Conservation (phyloP, 23 tunicate genomes). For the Ciona savignyi region DNA sequence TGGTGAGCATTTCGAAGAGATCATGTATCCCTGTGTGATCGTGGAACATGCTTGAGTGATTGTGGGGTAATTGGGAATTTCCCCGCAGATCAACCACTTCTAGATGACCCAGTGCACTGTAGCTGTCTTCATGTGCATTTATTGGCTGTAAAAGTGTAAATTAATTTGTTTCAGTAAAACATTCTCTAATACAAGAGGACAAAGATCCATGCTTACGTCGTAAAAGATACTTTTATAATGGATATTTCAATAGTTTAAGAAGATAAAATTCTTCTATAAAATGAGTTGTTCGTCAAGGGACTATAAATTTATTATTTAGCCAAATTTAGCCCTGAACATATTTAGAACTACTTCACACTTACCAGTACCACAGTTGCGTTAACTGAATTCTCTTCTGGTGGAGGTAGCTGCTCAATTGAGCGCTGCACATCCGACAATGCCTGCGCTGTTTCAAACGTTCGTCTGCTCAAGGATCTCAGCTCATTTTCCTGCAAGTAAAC, state of each 20-base stretch:
- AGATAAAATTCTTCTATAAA: no score
- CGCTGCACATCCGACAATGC: slow-evolving; percentile 7
- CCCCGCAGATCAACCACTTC: slow-evolving; percentile 17
- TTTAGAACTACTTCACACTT: not conserved
- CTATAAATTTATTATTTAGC: no score
- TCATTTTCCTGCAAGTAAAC: slow-evolving; percentile 31
- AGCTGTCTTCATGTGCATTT: slow-evolving; percentile 7
- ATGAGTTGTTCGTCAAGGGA: no score
- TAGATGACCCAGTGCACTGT: not conserved
- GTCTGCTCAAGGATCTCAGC: slow-evolving; percentile 6
- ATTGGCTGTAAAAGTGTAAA: no score
- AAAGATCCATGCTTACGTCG: no score
- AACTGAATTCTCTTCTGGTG: not conserved
- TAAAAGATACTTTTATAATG: no score
- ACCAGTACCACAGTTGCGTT: not conserved
- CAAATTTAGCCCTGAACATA: no score
- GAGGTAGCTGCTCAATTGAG: not conserved
- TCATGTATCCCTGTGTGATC: not conserved
- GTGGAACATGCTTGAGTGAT: not conserved
- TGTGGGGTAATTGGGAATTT: slow-evolving; percentile 14
- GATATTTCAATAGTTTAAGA: no score
- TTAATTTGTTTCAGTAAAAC: no score
- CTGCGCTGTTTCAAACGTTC: slow-evolving; percentile 7
- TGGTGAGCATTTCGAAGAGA: not conserved
- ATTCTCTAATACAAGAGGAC: no score